Percentiles rank a stretch among this genome's conserved stretches.
phyloP scores from a whole-genome alignment of 2,113 vertebrate species.

The Anguilla japonica region DNA sequence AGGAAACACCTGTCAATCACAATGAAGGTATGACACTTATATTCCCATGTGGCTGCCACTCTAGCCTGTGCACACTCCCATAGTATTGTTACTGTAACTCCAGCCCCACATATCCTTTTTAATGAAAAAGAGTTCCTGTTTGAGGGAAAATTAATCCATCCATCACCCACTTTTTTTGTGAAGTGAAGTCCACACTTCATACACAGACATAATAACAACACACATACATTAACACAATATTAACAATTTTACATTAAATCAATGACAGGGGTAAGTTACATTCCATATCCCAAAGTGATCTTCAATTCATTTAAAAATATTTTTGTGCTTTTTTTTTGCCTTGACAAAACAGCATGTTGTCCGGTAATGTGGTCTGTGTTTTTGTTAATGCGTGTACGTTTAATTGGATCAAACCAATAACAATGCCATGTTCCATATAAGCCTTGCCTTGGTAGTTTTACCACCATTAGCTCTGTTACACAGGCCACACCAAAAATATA shows the following conservation, averaged over 20 bases:
- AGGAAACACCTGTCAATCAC: neutral
- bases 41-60: too few species aligned
- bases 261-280: neutral
- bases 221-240: neutral
- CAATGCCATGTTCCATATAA: neutral
- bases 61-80: neutral
- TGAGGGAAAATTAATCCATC: neutral
- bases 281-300: neutral
- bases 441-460: neutral
- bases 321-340: neutral
- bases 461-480: neutral
- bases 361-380: neutral
- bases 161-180: neutral
- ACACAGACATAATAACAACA: neutral
- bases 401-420: neutral
- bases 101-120: neutral
- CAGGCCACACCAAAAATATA: neutral
- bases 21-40: neutral
- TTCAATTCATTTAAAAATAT: neutral
- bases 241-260: neutral
- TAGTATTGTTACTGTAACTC: neutral
- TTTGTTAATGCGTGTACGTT: neutral
- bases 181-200: neutral
- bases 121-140: neutral
- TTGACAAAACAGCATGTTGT: neutral